Evolutionary conservation across 2,113 vertebrate genomes (phyloP).

Genomic region (Oreochromis tanganicae): DNA sequence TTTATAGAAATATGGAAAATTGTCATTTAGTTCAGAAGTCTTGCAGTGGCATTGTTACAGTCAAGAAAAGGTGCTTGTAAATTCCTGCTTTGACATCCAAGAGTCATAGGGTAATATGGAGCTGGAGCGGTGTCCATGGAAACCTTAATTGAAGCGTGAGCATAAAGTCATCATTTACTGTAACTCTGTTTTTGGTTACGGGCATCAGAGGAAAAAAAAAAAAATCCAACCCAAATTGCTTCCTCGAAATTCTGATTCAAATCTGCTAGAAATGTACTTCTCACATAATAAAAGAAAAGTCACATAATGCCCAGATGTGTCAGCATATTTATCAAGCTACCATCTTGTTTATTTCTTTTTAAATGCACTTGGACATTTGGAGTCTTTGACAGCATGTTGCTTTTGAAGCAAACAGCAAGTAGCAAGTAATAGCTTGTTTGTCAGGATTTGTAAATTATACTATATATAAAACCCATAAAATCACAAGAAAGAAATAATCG

Average conservation of each 20-base stretch:
- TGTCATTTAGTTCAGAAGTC: background rate
- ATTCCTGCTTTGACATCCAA: background rate
- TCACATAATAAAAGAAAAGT: background rate
- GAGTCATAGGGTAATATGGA: background rate
- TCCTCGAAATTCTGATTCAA: background rate
- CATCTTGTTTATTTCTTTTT: background rate
- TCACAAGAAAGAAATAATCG: background rate
- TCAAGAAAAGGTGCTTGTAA: background rate
- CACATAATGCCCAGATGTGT: background rate
- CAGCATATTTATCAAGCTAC: background rate
- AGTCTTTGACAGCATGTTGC: background rate
- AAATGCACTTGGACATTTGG: background rate
- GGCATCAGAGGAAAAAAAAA: background rate
- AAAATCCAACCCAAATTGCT: background rate
- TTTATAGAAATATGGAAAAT: background rate
- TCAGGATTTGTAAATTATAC: background rate
- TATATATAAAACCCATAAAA: background rate
- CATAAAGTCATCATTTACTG: background rate
- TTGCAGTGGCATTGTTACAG: background rate
- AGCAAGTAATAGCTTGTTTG: background rate
- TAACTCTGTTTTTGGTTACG: background rate
- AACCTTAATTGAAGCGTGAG: background rate
- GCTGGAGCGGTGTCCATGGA: background rate
- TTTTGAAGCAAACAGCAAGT: background rate
- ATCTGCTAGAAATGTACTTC: background rate